Evolutionary conservation across 2,113 vertebrate species (phyloP).

Genomic region (Scalopus aquaticus): DNA sequence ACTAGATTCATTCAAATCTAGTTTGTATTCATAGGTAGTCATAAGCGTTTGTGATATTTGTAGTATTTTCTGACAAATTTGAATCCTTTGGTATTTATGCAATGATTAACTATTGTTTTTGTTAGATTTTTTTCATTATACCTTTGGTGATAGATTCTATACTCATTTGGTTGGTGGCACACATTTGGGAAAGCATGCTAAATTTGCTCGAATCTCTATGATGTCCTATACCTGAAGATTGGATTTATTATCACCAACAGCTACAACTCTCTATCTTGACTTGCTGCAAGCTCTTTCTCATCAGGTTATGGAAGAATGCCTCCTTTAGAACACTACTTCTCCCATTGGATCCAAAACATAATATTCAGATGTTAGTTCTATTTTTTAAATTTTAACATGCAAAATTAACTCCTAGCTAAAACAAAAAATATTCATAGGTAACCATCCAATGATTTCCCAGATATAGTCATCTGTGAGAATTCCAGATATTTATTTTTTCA

Average conservation of each 20-base stretch:
- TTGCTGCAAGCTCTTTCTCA: background rate
- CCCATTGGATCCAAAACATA: background rate
- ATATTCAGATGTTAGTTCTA: background rate
- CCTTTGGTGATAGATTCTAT: background rate
- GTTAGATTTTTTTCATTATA: background rate
- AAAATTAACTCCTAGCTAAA: background rate
- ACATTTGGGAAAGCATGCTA: background rate
- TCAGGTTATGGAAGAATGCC: background rate
- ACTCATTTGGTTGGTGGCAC: background rate
- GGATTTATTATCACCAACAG: background rate
- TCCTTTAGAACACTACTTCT: background rate
- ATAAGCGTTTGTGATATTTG: background rate
- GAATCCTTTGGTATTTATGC: background rate
- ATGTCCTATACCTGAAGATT: background rate
- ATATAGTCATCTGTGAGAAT: background rate
- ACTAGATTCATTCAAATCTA: background rate
- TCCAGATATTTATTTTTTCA: background rate
- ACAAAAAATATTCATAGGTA: background rate
- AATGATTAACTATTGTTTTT: conserved; percentile 12
- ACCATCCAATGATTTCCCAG: background rate
- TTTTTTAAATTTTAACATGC: background rate
- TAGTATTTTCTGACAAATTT: background rate
- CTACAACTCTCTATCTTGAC: too few species aligned
- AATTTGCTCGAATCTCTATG: background rate
- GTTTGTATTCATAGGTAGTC: background rate